Evolutionary conservation across 2,888 invertebrate genomes (phyloP), one percentile per base, ranked within the genome.

Genomic region (Oligia fasciuncula): DNA sequence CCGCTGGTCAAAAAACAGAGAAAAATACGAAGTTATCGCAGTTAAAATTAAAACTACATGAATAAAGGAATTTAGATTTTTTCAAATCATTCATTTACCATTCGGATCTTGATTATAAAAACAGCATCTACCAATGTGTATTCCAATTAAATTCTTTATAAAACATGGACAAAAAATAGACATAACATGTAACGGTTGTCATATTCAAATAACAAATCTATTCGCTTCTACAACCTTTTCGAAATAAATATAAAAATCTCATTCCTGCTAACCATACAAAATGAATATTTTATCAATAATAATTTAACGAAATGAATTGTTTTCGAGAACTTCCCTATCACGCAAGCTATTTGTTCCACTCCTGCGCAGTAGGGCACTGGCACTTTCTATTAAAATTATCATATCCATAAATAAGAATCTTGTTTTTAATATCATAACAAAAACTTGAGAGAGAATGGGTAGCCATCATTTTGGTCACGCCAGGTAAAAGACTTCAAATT

Each of bases 351-450:
- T 96, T 96, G 96, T 97, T 96, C 96, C 96, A 95, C 95, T 92
- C 91, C 88, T 85, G 93, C 96, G 79, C 96, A 94, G 96, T 96
- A 94, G 96, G 96, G 89, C 91, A 94, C 93, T 94, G 94, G 94
- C 95, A 95, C 95, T 94, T 95, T 95, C 94, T 92, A 94, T 95
- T 94, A 94, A 95, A 94, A 95, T 96, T 95, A 96, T 95, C 94
- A 96, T 96, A 96, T 95, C 93, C 89, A 92, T 95, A 93, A 94
- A 94, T 93, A 92, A 91, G 88, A 85, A 86, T 88, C 91, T 90
- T 92, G 92, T 93, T 92, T 92, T 90, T 88, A 86, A 91, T 85
- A 90, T 89, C 79, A 91, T 87, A 83, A 85, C 77, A 84, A 85
- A 89, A 90, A 91, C 89, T 81, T 77, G 80, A 83, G 73, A 60